phyloP scores from a whole-genome alignment of 2,888 invertebrate genomes.

The Lithosia quadra region DNA sequence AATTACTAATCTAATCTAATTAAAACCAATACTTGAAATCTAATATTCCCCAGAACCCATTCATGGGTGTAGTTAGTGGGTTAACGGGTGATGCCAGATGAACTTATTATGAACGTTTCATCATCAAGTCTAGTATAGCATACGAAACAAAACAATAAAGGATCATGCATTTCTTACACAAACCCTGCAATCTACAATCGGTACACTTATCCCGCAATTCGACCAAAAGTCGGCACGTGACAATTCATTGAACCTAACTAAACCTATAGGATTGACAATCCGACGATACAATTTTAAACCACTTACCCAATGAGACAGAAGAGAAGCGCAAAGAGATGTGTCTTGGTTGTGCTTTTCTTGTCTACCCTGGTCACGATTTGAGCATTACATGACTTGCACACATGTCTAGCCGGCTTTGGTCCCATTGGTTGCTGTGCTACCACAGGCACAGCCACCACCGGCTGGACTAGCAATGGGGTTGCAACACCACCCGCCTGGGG shows the following conservation, averaged over 20 bases:
- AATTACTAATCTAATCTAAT: too few relatives aligned
- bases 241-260: too few relatives aligned
- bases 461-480: slow-evolving; percentile 1
- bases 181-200: too few relatives aligned
- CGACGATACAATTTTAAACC: too few relatives aligned
- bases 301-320: slow-evolving; percentile 70
- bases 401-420: slow-evolving; percentile 54
- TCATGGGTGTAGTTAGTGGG: not conserved
- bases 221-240: too few relatives aligned
- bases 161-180: too few relatives aligned
- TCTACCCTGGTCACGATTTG: slow-evolving; percentile 76
- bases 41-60: not conserved
- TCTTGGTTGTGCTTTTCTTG: slow-evolving; percentile 75
- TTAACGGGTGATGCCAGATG: not conserved
- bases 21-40: too few relatives aligned
- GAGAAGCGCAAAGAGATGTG: slow-evolving; percentile 84
- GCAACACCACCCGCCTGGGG: not conserved
- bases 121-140: not conserved
- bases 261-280: too few relatives aligned
- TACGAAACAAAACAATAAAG: too few relatives aligned
- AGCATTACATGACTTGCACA: slow-evolving; percentile 80
- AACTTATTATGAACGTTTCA: not conserved
- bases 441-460: slow-evolving; percentile 2
- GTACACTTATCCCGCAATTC: too few relatives aligned
- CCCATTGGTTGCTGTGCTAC: not conserved